A percentile compares a stretch with the other conserved stretches of the same genome.
These are phyloP conservation scores for Ornithorhynchus anatinus DNA, from an alignment of 2,113 vertebrate genomes.

Conservation along the genomic window DNA sequence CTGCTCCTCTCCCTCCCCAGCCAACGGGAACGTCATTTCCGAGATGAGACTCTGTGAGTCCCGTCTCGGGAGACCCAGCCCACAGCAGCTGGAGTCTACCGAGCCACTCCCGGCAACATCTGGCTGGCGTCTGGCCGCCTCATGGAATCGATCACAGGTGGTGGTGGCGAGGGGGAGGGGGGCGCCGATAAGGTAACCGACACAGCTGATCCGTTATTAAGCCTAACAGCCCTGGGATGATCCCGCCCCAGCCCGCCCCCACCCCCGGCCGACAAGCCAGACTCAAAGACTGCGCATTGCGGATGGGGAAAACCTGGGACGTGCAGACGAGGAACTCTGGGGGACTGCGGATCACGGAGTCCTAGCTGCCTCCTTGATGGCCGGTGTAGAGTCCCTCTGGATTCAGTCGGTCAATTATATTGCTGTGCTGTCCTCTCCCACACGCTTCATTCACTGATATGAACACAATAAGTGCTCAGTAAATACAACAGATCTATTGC, in stretches of 20 bases:
- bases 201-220: slow-evolving; percentile 61
- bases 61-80: slow-evolving; percentile 35
- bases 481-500: too few species aligned
- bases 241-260: slow-evolving; percentile 33
- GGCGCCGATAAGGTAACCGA: slow-evolving; percentile 54
- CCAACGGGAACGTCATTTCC: neutral
- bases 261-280: too few species aligned
- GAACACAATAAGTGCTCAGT: too few species aligned
- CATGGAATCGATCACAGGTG: slow-evolving; percentile 42
- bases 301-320: too few species aligned
- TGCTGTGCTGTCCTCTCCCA: too few species aligned
- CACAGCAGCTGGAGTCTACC: slow-evolving; percentile 40
- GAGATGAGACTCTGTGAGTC: slow-evolving; percentile 46
- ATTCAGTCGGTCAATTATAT: too few species aligned
- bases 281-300: too few species aligned
- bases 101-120: slow-evolving; percentile 41
- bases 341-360: too few species aligned
- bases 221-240: slow-evolving; percentile 40
- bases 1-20: neutral
- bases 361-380: too few species aligned
- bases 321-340: too few species aligned
- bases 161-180: slow-evolving; percentile 13
- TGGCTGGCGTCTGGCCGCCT: slow-evolving; percentile 63
- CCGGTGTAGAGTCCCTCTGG: too few species aligned
- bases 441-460: too few species aligned